Evolutionary conservation across 2,113 vertebrate species (phyloP), one percentile per base, ranked within the genome.

Genomic region (Piprites chloris): DNA sequence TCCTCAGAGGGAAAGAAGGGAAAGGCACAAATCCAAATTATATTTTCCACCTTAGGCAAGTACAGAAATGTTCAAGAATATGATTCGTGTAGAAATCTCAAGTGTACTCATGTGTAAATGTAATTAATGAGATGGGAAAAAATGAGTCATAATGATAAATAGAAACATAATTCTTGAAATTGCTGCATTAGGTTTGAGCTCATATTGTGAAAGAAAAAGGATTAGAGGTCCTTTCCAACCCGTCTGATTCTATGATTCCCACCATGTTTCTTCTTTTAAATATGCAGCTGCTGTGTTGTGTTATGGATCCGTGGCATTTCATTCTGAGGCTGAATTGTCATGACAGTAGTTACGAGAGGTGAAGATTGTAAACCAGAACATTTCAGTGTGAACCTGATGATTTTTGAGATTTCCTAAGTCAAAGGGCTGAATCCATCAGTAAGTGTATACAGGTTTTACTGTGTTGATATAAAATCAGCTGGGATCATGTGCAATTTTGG

Each of bases 11-110:
- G 18, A 73, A 90, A 78, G 74, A 68, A 82, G 26, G 21, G n/a
- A 61, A 16, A 91, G 26, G 65, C 78, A 61, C 78, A 94, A 85
- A 87, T 76, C 87, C 41, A 62, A 77, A 73, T 87, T 73, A 7
- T 49, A 32, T 87, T 89, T 96, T 82, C 62, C 27, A 89, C 50
- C 53, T 85, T 74, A 74, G 84, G 44, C 87, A 85, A 91, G 67
- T 62, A 83, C 19, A 85, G 67, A 87, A 76, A 59, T 22, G 11
- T 75, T 91, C 80, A 55, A 73, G 58, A 66, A 58, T 85, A 23
- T 83, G 74, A 82, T 76, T 83, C 90, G 35, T 91, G 8, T 82
- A 56, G 73, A 84, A 81, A 73, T 79, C 42, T 68, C 37, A 49
- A 87, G 58, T 68, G 76, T 61, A 67, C 69, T 87, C 7, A 9